These are phyloP conservation scores for Xestia xanthographa DNA, from an alignment of 2,888 invertebrate species.

Conservation along the genomic window DNA sequence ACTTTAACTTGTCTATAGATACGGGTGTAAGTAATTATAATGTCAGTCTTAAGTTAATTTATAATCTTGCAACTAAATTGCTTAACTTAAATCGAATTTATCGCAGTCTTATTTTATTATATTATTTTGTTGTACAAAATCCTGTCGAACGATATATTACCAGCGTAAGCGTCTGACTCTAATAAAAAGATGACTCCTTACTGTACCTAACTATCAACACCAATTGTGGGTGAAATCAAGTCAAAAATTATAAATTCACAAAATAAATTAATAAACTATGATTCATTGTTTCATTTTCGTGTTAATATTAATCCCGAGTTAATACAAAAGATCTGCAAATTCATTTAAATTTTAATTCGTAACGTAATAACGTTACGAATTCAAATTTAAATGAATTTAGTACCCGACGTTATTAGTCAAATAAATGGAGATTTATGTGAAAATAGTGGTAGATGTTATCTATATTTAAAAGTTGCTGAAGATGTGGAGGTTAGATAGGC, in stretches of 20 bases:
- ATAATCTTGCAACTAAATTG: too few relatives aligned
- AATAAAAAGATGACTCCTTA: background rate
- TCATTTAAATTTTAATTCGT: too few relatives aligned
- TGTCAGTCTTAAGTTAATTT: background rate
- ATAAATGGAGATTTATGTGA: slow-evolving; percentile 3
- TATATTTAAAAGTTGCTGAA: background rate
- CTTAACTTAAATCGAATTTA: too few relatives aligned
- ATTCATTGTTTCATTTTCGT: slow-evolving; percentile 24
- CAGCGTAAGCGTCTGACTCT: background rate
- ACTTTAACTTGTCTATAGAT: too few relatives aligned
- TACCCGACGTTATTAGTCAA: background rate
- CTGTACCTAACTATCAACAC: background rate
- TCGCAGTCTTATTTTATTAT: too few relatives aligned
- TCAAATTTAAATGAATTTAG: slow-evolving; percentile 11
- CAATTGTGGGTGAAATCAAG: background rate
- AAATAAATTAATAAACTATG: slow-evolving; percentile 1
- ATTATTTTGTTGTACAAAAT: too few relatives aligned
- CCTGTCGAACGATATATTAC: too few relatives aligned
- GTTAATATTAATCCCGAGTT: background rate
- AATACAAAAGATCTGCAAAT: background rate
- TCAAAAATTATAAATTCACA: background rate
- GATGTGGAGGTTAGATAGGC: background rate
- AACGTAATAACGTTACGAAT: slow-evolving; percentile 3
- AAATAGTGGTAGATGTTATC: background rate
- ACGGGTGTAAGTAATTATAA: too few relatives aligned